phyloP scores from a whole-genome alignment of 2,888 invertebrate genomes.

The Diaperis boleti region DNA sequence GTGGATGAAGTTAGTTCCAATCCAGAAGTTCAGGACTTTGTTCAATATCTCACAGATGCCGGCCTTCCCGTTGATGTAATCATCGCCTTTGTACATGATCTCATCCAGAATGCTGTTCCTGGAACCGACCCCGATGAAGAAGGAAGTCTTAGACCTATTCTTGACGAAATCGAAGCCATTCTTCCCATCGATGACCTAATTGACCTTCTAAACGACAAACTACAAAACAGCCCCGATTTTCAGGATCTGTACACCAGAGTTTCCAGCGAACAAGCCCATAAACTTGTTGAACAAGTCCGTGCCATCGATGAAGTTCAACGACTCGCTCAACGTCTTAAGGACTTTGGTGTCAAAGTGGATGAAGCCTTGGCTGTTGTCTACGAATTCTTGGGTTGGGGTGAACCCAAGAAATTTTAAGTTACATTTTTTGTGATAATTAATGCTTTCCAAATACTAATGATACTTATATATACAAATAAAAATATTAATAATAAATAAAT shows the following conservation, averaged over 20 bases:
- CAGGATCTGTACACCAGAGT: conserved; percentile 49
- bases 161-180: conserved; percentile 49
- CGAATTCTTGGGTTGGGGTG: conserved; percentile 50
- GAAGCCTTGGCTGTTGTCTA: conserved; percentile 45
- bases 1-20: conserved; percentile 43
- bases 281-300: conserved; percentile 51
- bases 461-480: background rate
- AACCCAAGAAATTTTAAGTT: background rate
- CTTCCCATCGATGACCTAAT: conserved; percentile 48
- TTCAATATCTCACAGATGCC: conserved; percentile 44
- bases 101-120: conserved; percentile 30
- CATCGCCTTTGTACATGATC: conserved; percentile 17
- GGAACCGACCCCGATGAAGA: conserved; percentile 19
- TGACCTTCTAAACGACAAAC: conserved; percentile 43
- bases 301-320: conserved; percentile 48
- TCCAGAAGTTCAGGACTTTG: conserved; percentile 45
- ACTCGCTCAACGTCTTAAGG: conserved; percentile 43
- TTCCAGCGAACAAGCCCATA: conserved; percentile 46
- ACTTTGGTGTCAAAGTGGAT: conserved; percentile 50
- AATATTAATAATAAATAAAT: background rate
- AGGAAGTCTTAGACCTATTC: conserved; percentile 34
- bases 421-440: background rate
- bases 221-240: conserved; percentile 40
- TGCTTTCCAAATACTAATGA: background rate
- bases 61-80: conserved; percentile 48